Base-by-base conservation (phyloP, 2,113 vertebrate species). In the Garra rufa region DNA sequence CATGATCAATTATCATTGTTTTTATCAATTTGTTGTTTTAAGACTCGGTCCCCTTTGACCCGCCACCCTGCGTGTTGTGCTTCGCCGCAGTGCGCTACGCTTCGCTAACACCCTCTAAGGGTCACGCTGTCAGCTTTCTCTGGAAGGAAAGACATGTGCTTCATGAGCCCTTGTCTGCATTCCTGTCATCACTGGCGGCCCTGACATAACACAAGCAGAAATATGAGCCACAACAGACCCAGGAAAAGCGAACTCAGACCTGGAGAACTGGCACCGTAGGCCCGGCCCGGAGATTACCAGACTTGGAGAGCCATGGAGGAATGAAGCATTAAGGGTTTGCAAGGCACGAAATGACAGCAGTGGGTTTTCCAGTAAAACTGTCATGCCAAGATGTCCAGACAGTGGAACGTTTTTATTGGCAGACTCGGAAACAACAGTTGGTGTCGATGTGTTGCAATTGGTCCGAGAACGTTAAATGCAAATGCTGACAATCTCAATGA, bases 101-200 rank as follows among this genome's bases (percentile, higher is more conserved):
- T 69, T 69, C 30, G 14, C 43, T 50, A 10, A 55, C 21, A 30
- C 78, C 65, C 79, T 17, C 9, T 28, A 44, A 41, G 67, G 71
- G 61, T 77, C 67, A 43, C 4, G 10, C 55, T 76, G 71, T 55
- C 57, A 83, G 26, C 50, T 74, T 80, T 52, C 80, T 63, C 52
- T 83, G 59, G 43, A 70, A 85, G 52, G 17, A 61, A 24, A 73
- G 67, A 59, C 63, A 19, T 52, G 50, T 70, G 61, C 79, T 83
- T 79, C 59, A 1, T n/a, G 30, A 34, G 6, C 41, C 30, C 34
- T 87, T 44, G 15, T 50, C 77, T 77, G n/a, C 71, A 84, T 84
- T 89, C 73, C 84, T 87, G 84, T 85, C 84, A 75, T 85, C 76
- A 78, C 73, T 84, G 44, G 30, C n/a, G 57, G 73, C 67, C 78